phyloP scores from a whole-genome alignment of 2,888 invertebrate genomes.

The Cepaea hortensis region DNA sequence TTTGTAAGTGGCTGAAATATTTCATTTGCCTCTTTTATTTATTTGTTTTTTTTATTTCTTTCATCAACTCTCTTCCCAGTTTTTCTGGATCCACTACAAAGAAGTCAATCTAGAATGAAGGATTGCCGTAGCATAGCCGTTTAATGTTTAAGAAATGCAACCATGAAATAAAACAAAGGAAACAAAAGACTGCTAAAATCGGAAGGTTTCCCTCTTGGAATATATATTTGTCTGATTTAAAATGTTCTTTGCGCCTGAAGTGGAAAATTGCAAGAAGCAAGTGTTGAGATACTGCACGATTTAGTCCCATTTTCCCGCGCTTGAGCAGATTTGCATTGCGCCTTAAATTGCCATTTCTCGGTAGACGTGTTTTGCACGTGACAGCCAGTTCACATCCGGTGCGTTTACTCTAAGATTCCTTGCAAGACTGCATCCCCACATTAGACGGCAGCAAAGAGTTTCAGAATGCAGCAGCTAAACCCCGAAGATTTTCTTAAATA shows the following conservation, averaged over 20 bases:
- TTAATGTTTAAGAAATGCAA: too few species aligned
- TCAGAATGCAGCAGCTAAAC: background rate
- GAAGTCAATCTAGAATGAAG: too few species aligned
- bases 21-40: too few species aligned
- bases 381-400: slow-evolving; percentile 28
- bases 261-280: slow-evolving; percentile 1
- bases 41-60: too few species aligned
- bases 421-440: background rate
- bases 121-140: too few species aligned
- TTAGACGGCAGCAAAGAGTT: background rate
- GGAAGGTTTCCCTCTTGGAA: too few species aligned
- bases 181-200: background rate
- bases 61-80: too few species aligned
- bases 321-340: background rate
- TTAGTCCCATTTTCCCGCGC: background rate
- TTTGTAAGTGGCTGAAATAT: too few species aligned
- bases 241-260: background rate
- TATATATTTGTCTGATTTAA: background rate
- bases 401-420: background rate
- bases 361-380: background rate
- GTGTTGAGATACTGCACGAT: background rate
- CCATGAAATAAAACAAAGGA: background rate
- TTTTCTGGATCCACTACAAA: too few species aligned
- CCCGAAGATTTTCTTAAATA: background rate
- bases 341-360: background rate